Conservation (phyloP, 2,797 vertebrate genomes). For the Chelmon rostratus region DNA sequence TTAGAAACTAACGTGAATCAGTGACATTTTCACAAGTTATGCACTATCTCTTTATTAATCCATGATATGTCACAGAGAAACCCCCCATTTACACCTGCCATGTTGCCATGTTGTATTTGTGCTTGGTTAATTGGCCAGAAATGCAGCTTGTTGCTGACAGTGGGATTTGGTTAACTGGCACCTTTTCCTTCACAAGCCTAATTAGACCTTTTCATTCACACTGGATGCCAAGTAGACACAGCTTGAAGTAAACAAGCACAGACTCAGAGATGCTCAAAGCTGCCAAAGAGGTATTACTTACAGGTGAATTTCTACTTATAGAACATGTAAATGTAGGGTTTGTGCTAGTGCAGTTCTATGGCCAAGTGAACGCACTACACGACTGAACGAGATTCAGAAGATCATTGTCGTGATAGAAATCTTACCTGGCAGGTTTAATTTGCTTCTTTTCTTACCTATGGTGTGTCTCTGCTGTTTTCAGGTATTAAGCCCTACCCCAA, state of each 20-base stretch:
- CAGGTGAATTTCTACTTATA: neutral
- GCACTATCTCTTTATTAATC: slow-evolving; percentile 63
- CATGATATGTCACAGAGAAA: slow-evolving; percentile 48
- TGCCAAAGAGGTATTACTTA: slow-evolving; percentile 7
- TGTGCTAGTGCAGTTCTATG: neutral
- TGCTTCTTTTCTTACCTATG: slow-evolving; percentile 1
- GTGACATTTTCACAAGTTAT: slow-evolving; percentile 46
- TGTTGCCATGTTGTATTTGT: slow-evolving; percentile 40
- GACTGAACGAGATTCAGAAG: neutral
- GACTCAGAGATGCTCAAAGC: slow-evolving; percentile 25
- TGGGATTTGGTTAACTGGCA: slow-evolving; percentile 49
- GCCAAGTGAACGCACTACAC: neutral
- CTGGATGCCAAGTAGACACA: slow-evolving; percentile 22
- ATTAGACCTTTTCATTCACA: slow-evolving; percentile 43
- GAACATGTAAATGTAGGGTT: neutral
- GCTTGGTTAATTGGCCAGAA: slow-evolving; percentile 60
- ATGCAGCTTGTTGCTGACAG: slow-evolving; percentile 47
- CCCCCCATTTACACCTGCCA: slow-evolving; percentile 56
- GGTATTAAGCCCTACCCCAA: slow-evolving; percentile 93
- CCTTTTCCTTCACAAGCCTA: slow-evolving; percentile 40
- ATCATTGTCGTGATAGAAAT: neutral
- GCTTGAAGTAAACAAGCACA: slow-evolving; percentile 42
- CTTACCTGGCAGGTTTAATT: neutral
- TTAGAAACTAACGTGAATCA: slow-evolving; percentile 35
- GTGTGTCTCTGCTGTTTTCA: slow-evolving; percentile 64